phyloP scores from a whole-genome alignment of 1,140 invertebrate species.

The Caerostris darwini region DNA sequence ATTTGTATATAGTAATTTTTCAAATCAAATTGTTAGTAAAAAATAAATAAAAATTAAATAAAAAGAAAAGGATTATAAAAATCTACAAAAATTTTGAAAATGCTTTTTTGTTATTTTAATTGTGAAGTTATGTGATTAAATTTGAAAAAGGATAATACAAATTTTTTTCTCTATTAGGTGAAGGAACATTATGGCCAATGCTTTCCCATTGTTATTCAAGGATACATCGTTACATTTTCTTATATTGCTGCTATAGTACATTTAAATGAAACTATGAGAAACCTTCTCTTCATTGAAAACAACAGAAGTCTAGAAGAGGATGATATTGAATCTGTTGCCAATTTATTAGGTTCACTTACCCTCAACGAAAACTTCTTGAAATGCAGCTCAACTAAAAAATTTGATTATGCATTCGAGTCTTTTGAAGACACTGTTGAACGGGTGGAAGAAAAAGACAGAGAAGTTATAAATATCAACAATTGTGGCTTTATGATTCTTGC shows the following conservation, averaged over 20 bases:
- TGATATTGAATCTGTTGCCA: neutral
- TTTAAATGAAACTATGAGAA: conserved; percentile 38
- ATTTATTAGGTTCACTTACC: neutral
- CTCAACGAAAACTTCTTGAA: conserved; percentile 25
- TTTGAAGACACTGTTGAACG: neutral
- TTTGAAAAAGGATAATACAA: no score
- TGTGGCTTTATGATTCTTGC: conserved; percentile 35
- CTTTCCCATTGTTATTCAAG: conserved; percentile 19
- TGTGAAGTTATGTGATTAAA: no score
- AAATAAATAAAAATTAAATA: neutral
- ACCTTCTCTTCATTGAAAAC: neutral
- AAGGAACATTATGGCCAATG: conserved; percentile 45
- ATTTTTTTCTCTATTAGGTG: conserved; percentile 23
- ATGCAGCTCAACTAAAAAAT: neutral
- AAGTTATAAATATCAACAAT: neutral
- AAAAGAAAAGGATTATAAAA: no score
- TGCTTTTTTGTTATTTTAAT: no score
- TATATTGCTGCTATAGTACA: conserved; percentile 9
- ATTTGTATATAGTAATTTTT: neutral
- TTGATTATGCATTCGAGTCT: neutral
- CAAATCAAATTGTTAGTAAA: neutral
- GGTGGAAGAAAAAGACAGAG: neutral
- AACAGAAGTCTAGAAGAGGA: neutral
- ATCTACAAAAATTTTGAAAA: no score
- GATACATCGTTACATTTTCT: conserved; percentile 13